Evolutionary conservation across 2,113 vertebrate species (phyloP).

Genomic region (Formicarius rufipectus): DNA sequence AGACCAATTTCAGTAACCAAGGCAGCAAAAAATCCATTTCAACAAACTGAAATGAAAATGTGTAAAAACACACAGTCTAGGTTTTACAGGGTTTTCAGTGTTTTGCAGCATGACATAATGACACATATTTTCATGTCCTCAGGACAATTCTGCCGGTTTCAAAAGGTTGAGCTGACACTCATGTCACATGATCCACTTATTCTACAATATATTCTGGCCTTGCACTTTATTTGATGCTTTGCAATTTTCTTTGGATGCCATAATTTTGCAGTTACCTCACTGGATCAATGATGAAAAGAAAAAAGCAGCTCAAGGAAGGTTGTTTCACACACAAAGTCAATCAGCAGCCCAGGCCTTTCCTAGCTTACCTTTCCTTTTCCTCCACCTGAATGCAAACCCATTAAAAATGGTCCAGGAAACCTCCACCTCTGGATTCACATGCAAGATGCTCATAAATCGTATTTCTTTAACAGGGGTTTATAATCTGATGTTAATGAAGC

Average conservation of each 20-base stretch:
- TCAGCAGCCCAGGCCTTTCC: neutral
- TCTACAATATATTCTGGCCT: neutral
- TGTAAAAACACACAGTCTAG: neutral
- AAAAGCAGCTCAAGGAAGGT: neutral
- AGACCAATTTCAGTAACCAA: conserved; percentile 48
- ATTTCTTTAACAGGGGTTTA: neutral
- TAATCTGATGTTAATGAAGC: neutral
- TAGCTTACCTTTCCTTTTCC: neutral
- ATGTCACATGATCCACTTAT: neutral
- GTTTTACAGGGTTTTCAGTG: neutral
- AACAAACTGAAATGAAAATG: conserved; percentile 42
- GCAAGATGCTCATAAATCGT: neutral
- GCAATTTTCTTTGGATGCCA: conserved; percentile 2
- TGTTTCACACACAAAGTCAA: neutral
- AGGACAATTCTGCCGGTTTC: conserved; percentile 18
- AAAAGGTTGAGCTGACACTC: neutral
- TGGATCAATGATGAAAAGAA: neutral
- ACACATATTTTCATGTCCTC: neutral
- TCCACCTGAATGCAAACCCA: neutral
- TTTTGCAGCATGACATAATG: neutral
- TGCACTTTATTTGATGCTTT: neutral
- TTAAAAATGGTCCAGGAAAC: neutral
- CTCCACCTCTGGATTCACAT: neutral
- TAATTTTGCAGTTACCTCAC: conserved; percentile 15
- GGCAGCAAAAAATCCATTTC: conserved; percentile 32